These are phyloP conservation scores for Synanceia verrucosa DNA, from an alignment of 2,797 vertebrate genomes.

Conservation along the genomic window DNA sequence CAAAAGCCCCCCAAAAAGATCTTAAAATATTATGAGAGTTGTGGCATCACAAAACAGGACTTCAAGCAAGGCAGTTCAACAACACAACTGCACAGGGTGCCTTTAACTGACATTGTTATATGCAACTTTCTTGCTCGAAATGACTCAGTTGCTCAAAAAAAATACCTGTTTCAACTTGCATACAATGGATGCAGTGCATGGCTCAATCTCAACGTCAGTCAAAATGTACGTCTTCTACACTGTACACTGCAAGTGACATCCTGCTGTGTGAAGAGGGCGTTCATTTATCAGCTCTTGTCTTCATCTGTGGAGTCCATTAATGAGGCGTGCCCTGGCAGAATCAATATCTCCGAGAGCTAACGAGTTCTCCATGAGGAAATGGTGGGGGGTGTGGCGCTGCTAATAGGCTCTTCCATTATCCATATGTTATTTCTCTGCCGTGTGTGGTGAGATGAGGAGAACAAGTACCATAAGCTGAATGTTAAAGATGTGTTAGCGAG, in stretches of 20 bases:
- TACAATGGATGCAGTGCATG: not conserved
- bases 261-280: constrained; percentile 38
- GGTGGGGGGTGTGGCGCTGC: constrained; percentile 39
- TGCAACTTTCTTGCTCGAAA: not conserved
- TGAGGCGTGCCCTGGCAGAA: constrained; percentile 63
- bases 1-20: too few relatives aligned
- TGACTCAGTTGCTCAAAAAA: not conserved
- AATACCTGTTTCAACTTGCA: not conserved
- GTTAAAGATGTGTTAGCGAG: constrained; percentile 36
- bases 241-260: constrained; percentile 24
- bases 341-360: constrained; percentile 69
- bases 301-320: constrained; percentile 68
- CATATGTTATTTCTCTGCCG: constrained; percentile 35
- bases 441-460: constrained; percentile 23
- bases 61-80: too few relatives aligned
- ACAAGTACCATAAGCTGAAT: constrained; percentile 25
- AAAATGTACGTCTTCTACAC: not conserved
- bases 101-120: not conserved
- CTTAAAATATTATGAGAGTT: too few relatives aligned
- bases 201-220: not conserved
- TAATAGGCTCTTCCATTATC: constrained; percentile 72
- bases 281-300: constrained; percentile 61
- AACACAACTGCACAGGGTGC: too few relatives aligned
- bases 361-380: constrained; percentile 64
- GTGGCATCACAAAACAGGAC: too few relatives aligned